These are phyloP conservation scores for Galbula dea DNA, from an alignment of 2,113 vertebrate genomes.

Conservation along the genomic window DNA sequence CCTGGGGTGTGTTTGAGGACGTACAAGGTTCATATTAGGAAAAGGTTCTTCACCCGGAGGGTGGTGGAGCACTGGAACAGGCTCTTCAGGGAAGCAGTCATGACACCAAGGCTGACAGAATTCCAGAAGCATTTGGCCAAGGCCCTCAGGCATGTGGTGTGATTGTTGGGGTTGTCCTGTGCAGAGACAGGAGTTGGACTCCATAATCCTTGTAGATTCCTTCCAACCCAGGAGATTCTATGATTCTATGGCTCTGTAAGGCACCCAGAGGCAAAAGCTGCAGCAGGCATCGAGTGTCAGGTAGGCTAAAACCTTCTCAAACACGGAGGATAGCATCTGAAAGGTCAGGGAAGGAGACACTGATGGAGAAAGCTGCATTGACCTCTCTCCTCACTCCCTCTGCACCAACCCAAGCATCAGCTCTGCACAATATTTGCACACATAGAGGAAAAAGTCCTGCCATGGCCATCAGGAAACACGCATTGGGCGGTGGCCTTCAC, in stretches of 20 bases:
- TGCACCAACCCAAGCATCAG: not conserved
- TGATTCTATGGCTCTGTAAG: not conserved
- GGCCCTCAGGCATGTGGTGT: no score
- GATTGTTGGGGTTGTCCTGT: no score
- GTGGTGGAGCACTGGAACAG: no score
- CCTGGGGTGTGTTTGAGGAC: not conserved
- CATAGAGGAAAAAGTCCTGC: not conserved
- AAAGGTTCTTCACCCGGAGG: no score
- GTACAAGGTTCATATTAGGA: no score
- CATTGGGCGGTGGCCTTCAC: not conserved
- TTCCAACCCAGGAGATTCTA: no score
- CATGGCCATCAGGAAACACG: rapidly evolving
- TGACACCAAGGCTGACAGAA: no score
- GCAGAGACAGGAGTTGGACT: no score
- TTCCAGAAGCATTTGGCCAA: no score
- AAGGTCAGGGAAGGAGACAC: not conserved
- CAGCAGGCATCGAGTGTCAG: not conserved
- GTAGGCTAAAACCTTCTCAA: not conserved
- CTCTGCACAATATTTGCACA: not conserved
- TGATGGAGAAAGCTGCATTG: not conserved
- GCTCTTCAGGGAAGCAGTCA: no score
- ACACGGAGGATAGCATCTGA: not conserved
- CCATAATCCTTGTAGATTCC: no score
- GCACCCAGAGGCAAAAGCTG: not conserved
- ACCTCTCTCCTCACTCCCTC: not conserved